phyloP scores from a whole-genome alignment of 2,888 invertebrate genomes.

The Dermolepida albohirtum region DNA sequence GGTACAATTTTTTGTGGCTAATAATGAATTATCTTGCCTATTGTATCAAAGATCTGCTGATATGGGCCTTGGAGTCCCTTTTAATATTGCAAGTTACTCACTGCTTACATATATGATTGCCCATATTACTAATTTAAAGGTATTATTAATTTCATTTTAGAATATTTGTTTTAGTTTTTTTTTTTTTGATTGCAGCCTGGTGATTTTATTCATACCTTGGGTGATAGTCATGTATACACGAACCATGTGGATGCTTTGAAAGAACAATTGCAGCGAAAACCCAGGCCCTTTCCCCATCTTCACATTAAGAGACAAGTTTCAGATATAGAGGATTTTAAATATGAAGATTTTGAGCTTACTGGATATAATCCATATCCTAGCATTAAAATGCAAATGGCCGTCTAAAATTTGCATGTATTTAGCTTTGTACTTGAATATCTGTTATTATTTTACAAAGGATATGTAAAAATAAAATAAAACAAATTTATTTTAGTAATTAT shows the following conservation, averaged over 20 bases:
- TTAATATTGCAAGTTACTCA: slow-evolving; percentile 97
- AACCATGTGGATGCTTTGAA: slow-evolving; percentile 89
- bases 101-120: slow-evolving; percentile 95
- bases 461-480: too few species aligned
- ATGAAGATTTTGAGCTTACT: slow-evolving; percentile 87
- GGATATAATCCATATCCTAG: slow-evolving; percentile 89
- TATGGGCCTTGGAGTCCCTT: slow-evolving; percentile 96
- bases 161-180: not conserved
- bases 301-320: slow-evolving; percentile 78
- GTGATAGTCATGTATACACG: slow-evolving; percentile 93
- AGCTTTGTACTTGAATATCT: not conserved
- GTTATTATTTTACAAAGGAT: too few species aligned
- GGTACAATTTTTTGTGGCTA: slow-evolving; percentile 91
- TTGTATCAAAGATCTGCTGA: slow-evolving; percentile 97
- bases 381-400: slow-evolving; percentile 94
- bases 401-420: slow-evolving; percentile 65
- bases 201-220: slow-evolving; percentile 93
- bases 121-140: slow-evolving; percentile 88
- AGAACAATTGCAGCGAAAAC: slow-evolving; percentile 81
- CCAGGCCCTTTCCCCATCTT: slow-evolving; percentile 85
- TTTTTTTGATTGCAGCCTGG: slow-evolving; percentile 74
- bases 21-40: slow-evolving; percentile 87
- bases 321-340: slow-evolving; percentile 86
- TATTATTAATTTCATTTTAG: slow-evolving; percentile 57
- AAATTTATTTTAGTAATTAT: too few species aligned